Conservation (phyloP, 2,113 vertebrate genomes). For the Pachycephala philippinensis region DNA sequence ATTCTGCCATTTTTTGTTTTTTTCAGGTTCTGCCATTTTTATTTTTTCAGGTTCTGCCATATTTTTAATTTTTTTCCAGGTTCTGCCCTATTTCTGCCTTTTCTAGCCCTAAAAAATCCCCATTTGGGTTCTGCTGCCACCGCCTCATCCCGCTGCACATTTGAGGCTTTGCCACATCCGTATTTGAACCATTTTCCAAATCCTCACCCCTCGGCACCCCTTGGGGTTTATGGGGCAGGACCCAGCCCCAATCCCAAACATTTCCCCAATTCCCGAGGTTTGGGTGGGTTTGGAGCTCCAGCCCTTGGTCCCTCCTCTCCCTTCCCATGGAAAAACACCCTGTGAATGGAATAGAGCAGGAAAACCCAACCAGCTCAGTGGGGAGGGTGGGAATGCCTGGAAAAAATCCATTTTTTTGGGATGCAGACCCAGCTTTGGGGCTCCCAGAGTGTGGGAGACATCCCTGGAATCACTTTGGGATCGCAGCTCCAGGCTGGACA, state of each 20-base stretch:
- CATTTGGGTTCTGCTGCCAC: not conserved
- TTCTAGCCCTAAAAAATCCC: not conserved
- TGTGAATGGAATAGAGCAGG: not conserved
- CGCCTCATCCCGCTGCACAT: rapidly evolving
- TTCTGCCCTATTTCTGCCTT: not conserved
- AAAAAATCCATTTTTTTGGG: not conserved
- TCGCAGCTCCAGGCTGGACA: not conserved
- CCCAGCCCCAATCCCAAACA: not conserved
- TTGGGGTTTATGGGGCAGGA: not conserved
- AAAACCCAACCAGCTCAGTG: not conserved
- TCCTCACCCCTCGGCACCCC: not conserved
- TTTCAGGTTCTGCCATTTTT: not conserved
- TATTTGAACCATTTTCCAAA: not conserved
- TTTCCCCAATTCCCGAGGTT: not conserved
- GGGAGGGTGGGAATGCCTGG: not conserved
- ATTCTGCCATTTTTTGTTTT: no score
- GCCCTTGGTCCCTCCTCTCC: not conserved
- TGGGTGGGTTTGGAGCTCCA: not conserved
- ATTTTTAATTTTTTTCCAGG: not conserved
- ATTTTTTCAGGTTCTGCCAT: not conserved
- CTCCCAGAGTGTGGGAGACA: rapidly evolving
- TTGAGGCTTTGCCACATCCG: not conserved
- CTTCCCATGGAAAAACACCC: rapidly evolving
- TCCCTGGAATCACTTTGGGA: rapidly evolving
- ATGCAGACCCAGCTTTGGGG: not conserved